A percentile compares a stretch with the other conserved stretches of the same genome.
These are phyloP conservation scores for Scytalopus superciliaris DNA, from an alignment of 2,113 vertebrate genomes.

Conservation along the genomic window DNA sequence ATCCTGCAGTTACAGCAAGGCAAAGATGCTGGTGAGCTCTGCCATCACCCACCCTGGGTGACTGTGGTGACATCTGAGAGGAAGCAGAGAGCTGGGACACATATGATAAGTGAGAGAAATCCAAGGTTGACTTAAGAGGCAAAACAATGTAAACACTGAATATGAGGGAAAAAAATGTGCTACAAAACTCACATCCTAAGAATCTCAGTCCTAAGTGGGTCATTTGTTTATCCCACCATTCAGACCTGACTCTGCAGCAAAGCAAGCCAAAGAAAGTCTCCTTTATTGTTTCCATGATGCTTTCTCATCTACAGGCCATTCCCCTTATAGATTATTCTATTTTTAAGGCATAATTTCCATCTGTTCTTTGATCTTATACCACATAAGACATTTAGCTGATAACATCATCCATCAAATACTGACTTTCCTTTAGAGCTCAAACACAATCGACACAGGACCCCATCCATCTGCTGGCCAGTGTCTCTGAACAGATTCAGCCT, in stretches of 20 bases:
- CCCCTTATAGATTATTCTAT: constrained; percentile 73
- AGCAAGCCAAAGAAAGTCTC: constrained; percentile 70
- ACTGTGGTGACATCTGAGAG: not conserved
- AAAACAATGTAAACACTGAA: not conserved
- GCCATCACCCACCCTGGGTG: not conserved
- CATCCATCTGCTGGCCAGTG: constrained; percentile 46
- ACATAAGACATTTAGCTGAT: constrained; percentile 71
- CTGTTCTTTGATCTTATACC: constrained; percentile 75
- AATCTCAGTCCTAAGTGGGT: not conserved
- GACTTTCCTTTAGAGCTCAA: constrained; percentile 60
- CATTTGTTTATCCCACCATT: constrained; percentile 15
- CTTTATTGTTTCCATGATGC: constrained; percentile 69
- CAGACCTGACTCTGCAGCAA: constrained; percentile 40
- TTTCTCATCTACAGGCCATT: constrained; percentile 69
- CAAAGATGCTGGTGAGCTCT: not conserved
- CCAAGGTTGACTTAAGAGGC: not conserved
- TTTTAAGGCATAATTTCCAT: constrained; percentile 75
- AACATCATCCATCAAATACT: constrained; percentile 64
- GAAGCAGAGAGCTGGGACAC: not conserved
- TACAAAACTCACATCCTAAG: not conserved
- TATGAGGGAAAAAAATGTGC: not conserved
- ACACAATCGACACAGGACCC: constrained; percentile 43
- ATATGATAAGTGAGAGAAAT: not conserved
- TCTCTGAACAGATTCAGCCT: constrained; percentile 48
- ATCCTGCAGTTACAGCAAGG: not conserved